These are phyloP conservation scores for Cremastobaeus sp. DNA, from an alignment of 2,888 invertebrate genomes.

Conservation along the genomic window DNA sequence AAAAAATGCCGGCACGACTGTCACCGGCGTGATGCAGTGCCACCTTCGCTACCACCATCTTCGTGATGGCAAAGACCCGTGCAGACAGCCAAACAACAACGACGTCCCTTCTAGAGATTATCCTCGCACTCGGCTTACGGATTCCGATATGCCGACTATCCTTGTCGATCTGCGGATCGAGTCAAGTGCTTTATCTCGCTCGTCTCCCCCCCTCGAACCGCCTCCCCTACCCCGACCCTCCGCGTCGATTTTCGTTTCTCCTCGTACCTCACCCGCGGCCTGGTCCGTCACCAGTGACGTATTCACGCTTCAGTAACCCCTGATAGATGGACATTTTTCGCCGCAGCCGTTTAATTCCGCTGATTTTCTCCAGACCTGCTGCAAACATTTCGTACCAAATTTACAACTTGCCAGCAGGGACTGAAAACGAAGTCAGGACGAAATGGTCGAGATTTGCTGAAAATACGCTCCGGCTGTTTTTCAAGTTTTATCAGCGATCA, in stretches of 20 bases:
- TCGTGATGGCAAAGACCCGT: constrained; percentile 64
- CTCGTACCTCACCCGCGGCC: constrained; percentile 56
- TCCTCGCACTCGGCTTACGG: constrained; percentile 60
- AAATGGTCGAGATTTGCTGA: too few relatives aligned
- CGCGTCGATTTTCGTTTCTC: constrained; percentile 59
- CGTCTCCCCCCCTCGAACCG: constrained; percentile 39
- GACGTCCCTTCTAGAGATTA: constrained; percentile 65
- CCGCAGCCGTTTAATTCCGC: too few relatives aligned
- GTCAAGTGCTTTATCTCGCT: constrained; percentile 42
- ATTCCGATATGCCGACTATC: constrained; percentile 75
- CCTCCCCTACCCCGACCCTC: constrained; percentile 48
- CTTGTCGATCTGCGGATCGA: constrained; percentile 63
- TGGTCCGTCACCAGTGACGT: constrained; percentile 59
- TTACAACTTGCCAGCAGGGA: too few relatives aligned
- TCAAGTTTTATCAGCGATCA: too few relatives aligned
- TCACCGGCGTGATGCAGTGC: constrained; percentile 23
- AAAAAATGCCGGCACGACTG: constrained; percentile 49
- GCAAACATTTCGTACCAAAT: too few relatives aligned
- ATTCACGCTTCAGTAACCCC: constrained; percentile 49
- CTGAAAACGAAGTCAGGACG: too few relatives aligned
- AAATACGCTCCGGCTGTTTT: too few relatives aligned
- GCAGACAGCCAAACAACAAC: constrained; percentile 69
- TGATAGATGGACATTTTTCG: constrained; percentile 38
- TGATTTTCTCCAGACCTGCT: too few relatives aligned
- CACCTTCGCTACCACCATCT: constrained; percentile 55